phyloP scores from a whole-genome alignment of 2,113 vertebrate species.

The Lanius collurio region DNA sequence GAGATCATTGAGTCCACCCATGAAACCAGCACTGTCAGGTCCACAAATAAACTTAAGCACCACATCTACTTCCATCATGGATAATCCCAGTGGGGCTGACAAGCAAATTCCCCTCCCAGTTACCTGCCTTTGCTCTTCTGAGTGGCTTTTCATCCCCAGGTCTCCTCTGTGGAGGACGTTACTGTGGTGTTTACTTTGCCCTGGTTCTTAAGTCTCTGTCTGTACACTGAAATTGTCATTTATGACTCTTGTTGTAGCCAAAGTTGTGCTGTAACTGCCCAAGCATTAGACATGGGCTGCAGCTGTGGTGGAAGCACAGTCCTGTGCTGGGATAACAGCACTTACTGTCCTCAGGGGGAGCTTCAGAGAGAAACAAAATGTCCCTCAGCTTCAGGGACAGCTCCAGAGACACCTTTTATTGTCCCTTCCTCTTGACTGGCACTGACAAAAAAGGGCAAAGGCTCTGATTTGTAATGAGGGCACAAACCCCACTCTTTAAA shows the following conservation, averaged over 20 bases:
- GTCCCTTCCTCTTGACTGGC: not conserved
- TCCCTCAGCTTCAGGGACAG: not conserved
- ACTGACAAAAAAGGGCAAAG: not conserved
- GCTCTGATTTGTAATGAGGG: not conserved
- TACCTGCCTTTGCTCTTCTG: not conserved
- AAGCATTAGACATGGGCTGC: not conserved
- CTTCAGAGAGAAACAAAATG: not conserved
- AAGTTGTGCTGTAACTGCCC: not conserved
- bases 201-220: not conserved
- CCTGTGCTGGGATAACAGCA: not conserved
- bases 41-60: not conserved
- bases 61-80: not conserved
- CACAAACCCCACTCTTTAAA: not conserved
- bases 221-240: not conserved
- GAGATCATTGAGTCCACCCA: not conserved
- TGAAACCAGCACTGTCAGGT: not conserved
- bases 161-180: not conserved
- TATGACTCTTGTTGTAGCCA: not conserved
- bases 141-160: not conserved
- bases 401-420: not conserved
- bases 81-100: not conserved
- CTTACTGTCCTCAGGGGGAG: not conserved
- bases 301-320: not conserved
- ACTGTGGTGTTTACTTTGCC: not conserved
- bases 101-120: not conserved